Evolutionary conservation across 2,888 invertebrate species (phyloP), one percentile per base, ranked within the genome.

Genomic region (Acronicta aceris): DNA sequence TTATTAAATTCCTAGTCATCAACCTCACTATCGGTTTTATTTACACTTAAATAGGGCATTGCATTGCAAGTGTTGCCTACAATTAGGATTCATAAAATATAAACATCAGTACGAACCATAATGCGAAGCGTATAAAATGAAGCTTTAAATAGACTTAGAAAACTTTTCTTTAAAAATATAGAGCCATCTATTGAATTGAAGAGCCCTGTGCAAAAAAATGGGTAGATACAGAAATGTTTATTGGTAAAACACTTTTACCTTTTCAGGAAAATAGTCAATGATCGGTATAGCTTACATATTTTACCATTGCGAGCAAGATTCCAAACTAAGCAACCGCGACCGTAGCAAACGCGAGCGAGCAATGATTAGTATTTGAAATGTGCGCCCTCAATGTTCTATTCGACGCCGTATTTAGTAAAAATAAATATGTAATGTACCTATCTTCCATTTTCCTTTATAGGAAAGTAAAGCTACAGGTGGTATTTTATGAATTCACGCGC

Each of bases 401-500:
- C n/a, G 10, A 41, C 43, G 25, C 63, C 59, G 45, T 74, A 62
- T 67, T 57, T 25, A 63, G 59, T 52, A 57, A 57, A 64, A 59
- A 74, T 74, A 74, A 71, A 74, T 74, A 75, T 72, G 72, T 63
- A 21, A 21, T 21, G 21, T 4, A 21, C 21, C 21, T 21, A 75
- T 71, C n/a, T 54, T 33, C 25, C 0, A 65, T 65, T 65, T 65
- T 65, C 60, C 58, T 53, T 72, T 52, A 10, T 25, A 17, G 40
- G 60, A 36, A 56, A 16, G 45, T 52, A 51, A 25, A 63, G 25
- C 75, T 45, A 21, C 76, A 33, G 63, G 75, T 36, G 69, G 69
- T 59, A 72, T 59, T 69, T 74, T 74, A 65, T 60, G 51, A 59
- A 72, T 61, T 53, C 57, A 54, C 59, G 16, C 75, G 40, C 71